Evolutionary conservation across 1,140 invertebrate genomes (phyloP), one percentile per base, ranked within the genome.

Genomic region (Palaemon carinicauda): DNA sequence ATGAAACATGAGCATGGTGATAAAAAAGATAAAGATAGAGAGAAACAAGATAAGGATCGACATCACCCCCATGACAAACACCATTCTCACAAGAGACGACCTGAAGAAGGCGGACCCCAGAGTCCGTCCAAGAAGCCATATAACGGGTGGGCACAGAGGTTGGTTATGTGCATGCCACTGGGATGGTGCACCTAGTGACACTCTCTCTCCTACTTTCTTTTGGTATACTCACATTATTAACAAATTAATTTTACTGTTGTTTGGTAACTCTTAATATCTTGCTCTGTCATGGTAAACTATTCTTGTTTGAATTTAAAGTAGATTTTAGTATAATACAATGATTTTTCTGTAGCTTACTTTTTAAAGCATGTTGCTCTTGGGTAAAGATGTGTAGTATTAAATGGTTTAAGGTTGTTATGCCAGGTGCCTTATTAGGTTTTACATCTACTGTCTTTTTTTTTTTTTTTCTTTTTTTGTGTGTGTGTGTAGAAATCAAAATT

Each of bases 91-190:
- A 85, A 88, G 56, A 77, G 80, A 41, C 51, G 53, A 69, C 19
- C 17, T n/a, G 87, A 88, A 12, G 82, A 88, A n/a, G 33, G 65
- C 41, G 79, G 81, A 1, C 27, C 33, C 1, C 73, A 56, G 17
- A 85, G 69, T 27, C 78, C 78, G n/a, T 77, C 79, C 17, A 88
- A 88, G 65, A 88, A 88, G 71, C 65, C 87, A 74, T 88, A 88
- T 85, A 84, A 88, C 51, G 87, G 87, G 78, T 88, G 87, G 82
- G 81, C 27, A 80, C 56, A n/a, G 29, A 83, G 78, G 69, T 80
- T 83, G 65, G 75, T 84, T 80, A 33, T 88, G 77, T 54, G 71
- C 56, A 60, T 29, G 17, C 17, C 29, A 78, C 41, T 78, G 15
- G 24, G 7, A 29, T 75, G 10, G 19, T 21, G 19, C 21, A 24